These are phyloP conservation scores for Onychostoma macrolepis DNA, from an alignment of 2,113 vertebrate species.

Conservation along the genomic window DNA sequence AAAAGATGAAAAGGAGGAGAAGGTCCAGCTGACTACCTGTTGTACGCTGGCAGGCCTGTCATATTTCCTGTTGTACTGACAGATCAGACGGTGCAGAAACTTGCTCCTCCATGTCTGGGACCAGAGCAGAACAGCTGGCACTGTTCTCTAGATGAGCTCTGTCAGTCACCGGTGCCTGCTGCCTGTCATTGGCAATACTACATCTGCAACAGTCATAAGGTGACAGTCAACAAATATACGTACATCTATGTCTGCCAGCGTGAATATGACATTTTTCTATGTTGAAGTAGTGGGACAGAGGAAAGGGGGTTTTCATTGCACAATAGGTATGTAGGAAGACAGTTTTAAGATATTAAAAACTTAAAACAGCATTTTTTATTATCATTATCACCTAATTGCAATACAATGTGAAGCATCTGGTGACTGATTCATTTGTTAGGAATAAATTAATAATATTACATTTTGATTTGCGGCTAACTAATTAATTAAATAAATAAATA, in stretches of 20 bases:
- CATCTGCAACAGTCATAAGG: background rate
- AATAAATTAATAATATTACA: too few species aligned
- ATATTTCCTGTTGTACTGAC: conserved; percentile 25
- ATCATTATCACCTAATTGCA: background rate
- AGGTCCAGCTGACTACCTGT: background rate
- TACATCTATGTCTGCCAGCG: background rate
- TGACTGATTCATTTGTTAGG: too few species aligned
- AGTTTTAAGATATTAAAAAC: too few species aligned
- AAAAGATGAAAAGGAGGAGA: background rate
- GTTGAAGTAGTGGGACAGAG: background rate
- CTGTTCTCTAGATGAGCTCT: conserved; percentile 21
- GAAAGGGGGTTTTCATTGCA: background rate
- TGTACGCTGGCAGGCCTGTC: conserved; percentile 14
- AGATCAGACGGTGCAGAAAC: background rate
- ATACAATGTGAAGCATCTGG: background rate
- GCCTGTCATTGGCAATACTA: conserved; percentile 3
- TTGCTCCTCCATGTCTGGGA: background rate
- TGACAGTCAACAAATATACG: background rate
- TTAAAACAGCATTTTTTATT: background rate
- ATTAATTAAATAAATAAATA: too few species aligned
- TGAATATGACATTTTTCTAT: background rate
- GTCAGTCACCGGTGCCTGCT: background rate
- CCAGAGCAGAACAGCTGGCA: background rate
- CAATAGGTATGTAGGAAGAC: background rate
- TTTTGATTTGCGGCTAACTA: background rate